Conservation (phyloP, 1,140 invertebrate genomes). For the Drosophila elegans region DNA sequence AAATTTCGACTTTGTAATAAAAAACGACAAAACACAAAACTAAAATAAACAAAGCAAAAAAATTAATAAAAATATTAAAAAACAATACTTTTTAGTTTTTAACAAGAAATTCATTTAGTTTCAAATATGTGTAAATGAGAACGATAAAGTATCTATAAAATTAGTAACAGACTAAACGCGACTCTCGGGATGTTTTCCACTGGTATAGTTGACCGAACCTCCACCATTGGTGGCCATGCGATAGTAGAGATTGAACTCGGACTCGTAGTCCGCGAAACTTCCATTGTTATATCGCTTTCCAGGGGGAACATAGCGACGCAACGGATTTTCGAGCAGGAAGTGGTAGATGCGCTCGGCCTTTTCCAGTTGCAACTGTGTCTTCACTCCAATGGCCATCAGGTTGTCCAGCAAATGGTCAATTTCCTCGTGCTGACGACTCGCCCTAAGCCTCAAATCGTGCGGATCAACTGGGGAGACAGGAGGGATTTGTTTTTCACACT, state of each 20-base stretch:
- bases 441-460: constrained; percentile 61
- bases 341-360: constrained; percentile 61
- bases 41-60: constrained; percentile 38
- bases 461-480: constrained; percentile 58
- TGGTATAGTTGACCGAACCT: constrained; percentile 11
- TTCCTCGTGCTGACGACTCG: constrained; percentile 68
- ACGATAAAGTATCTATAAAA: background rate
- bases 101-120: constrained; percentile 9
- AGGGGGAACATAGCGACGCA: constrained; percentile 67
- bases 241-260: constrained; percentile 74
- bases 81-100: constrained; percentile 28
- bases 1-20: constrained; percentile 69
- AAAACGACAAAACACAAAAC: constrained; percentile 41
- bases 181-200: too few relatives aligned
- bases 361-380: constrained; percentile 57
- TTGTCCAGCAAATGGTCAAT: constrained; percentile 71
- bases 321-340: constrained; percentile 72
- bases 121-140: constrained; percentile 3
- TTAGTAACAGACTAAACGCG: background rate
- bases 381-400: constrained; percentile 59
- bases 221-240: constrained; percentile 67
- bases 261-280: constrained; percentile 67
- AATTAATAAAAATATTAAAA: constrained; percentile 58
- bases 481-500: background rate
- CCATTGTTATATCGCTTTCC: constrained; percentile 59